Percentiles rank a stretch among this genome's conserved stretches.
phyloP scores from a whole-genome alignment of 2,113 vertebrate genomes.

The Chloropsis hardwickii region DNA sequence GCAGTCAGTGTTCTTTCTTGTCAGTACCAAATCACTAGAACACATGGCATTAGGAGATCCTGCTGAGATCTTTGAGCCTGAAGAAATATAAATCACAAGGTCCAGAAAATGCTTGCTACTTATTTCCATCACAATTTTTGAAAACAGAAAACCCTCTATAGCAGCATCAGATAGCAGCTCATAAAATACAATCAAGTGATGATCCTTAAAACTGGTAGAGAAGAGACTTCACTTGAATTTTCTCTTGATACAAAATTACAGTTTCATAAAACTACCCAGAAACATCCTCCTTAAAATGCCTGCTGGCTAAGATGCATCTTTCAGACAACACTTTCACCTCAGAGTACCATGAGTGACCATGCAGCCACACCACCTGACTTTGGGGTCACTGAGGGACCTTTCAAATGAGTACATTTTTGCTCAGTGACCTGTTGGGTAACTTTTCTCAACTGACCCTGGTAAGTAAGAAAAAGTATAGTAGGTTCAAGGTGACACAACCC shows the following conservation, averaged over 20 bases:
- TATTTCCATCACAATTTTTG: background rate
- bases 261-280: background rate
- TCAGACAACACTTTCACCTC: background rate
- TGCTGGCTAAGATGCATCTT: background rate
- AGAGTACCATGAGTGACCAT: background rate
- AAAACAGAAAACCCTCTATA: background rate
- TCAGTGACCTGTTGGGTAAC: background rate
- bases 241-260: background rate
- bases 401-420: background rate
- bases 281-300: background rate
- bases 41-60: background rate
- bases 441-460: background rate
- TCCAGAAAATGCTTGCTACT: background rate
- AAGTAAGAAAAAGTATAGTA: background rate
- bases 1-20: background rate
- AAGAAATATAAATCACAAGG: background rate
- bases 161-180: background rate
- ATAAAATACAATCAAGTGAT: background rate
- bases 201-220: background rate
- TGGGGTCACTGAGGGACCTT: background rate
- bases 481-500: background rate
- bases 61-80: background rate
- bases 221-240: background rate
- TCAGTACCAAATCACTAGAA: background rate
- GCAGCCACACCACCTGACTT: background rate